These are phyloP conservation scores for Arctocebus calabarensis DNA, from an alignment of 2,797 vertebrate genomes.

Conservation along the genomic window DNA sequence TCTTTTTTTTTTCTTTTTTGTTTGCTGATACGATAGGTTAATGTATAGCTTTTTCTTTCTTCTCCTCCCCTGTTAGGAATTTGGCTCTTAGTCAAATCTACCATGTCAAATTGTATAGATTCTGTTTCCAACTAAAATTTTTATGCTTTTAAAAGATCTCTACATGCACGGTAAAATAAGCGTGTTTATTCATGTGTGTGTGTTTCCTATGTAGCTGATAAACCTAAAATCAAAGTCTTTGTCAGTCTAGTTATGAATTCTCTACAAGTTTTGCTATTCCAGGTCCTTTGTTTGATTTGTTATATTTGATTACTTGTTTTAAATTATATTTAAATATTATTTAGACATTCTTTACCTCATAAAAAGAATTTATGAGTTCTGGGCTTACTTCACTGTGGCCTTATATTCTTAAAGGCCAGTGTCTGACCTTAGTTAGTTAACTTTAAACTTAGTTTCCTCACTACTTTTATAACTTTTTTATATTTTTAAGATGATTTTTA, in stretches of 20 bases:
- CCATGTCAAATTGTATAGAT: not conserved
- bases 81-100: not conserved
- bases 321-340: not conserved
- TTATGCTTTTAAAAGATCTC: not conserved
- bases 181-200: not conserved
- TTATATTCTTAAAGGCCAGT: not conserved
- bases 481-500: not conserved
- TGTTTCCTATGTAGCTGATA: not conserved
- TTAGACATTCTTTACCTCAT: not conserved
- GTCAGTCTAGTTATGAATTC: not conserved
- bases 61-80: not conserved
- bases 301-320: constrained; percentile 15
- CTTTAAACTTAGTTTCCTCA: not conserved
- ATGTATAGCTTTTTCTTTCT: not conserved
- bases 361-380: constrained; percentile 2
- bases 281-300: not conserved
- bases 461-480: not conserved
- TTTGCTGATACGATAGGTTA: not conserved
- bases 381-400: not conserved
- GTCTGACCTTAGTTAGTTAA: not conserved
- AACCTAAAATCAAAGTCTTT: not conserved
- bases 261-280: not conserved
- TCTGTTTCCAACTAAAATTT: not conserved
- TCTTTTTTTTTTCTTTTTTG: not conserved
- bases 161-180: not conserved